Evolutionary conservation across 2,888 invertebrate genomes (phyloP), one percentile per base, ranked within the genome.

Genomic region (Leucoptera coffeella): DNA sequence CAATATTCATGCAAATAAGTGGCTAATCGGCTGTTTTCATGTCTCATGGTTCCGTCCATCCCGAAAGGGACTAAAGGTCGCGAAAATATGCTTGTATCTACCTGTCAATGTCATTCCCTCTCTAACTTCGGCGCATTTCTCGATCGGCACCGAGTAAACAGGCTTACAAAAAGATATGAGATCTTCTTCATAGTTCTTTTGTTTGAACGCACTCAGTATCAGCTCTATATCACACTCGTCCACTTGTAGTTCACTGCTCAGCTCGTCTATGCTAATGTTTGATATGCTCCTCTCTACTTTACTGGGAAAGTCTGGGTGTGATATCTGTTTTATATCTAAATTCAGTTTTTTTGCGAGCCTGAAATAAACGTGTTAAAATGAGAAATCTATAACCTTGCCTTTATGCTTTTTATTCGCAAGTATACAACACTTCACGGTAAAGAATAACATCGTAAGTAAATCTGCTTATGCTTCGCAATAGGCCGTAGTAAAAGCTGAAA

Each of bases 131-230:
- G 78, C 71, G 3, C 85, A 73, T 23, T 73, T 75, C 8, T 75
- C 79, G n/a, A 89, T 57, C 10, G 80, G 77, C 33, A 81, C 73
- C 29, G 82, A 82, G 45, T 92, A 92, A 6, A 92, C 61, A 1
- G 90, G 89, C 34, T 77, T 56, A 31, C 59, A 57, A 42, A 80
- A 82, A 8, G 74, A 73, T 31, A 91, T 77, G 4, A 62, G 45
- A 35, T 87, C 77, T 50, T 92, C 92, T 44, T 84, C 81, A 33
- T 82, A 75, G 4, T 78, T 60, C 12, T 79, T 76, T 48, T 80
- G 79, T 24, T 74, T 73, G 29, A 93, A 73, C 1, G 85, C 85
- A 32, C 82, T 82, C n/a, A 85, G 50, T 14, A 88, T 84, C 3
- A 85, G 59, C 23, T 78, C 74, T 25, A 83, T 47, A 9, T 83